Conservation (phyloP, 2,888 invertebrate species). For the Oscheius sp. region DNA sequence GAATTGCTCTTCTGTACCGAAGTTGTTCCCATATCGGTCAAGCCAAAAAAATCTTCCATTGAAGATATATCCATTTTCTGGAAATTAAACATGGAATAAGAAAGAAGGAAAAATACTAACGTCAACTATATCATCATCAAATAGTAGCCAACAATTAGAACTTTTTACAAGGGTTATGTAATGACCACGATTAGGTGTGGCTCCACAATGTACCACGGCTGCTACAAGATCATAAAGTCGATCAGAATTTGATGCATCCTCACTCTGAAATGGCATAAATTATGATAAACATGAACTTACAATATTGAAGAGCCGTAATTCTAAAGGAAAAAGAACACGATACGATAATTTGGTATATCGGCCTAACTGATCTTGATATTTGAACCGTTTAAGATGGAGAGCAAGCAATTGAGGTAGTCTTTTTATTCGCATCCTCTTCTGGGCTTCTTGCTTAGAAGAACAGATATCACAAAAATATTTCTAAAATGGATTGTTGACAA, state of each 20-base stretch:
- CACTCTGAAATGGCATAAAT: conserved; percentile 81
- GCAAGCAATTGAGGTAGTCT: conserved; percentile 97
- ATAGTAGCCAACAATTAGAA: conserved; percentile 98
- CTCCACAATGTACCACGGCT: conserved; percentile 99
- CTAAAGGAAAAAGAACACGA: conserved; percentile 97
- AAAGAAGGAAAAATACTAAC: conserved; percentile 79
- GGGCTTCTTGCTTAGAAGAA: conserved; percentile 65
- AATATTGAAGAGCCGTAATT: conserved; percentile 95
- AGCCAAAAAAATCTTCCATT: conserved; percentile 99
- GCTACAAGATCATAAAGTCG: conserved; percentile 97
- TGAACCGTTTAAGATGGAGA: conserved; percentile 86
- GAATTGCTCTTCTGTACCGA: conserved; percentile 90
- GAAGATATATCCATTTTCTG: conserved; percentile 99
- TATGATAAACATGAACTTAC: conserved; percentile 77
- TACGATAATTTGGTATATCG: conserved; percentile 98
- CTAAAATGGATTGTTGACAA: conserved; percentile 29
- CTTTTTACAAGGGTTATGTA: conserved; percentile 99
- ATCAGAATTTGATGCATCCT: conserved; percentile 97
- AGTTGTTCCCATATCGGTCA: conserved; percentile 78
- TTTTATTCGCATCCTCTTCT: conserved; percentile 88
- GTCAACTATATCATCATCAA: conserved; percentile 99
- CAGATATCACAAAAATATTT: conserved; percentile 61
- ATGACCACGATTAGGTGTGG: conserved; percentile 98
- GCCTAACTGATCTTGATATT: conserved; percentile 92
- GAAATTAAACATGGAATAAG: not conserved